A percentile compares a stretch with the other conserved stretches of the same genome.
Conservation (phyloP, 2,113 vertebrate genomes). For the pig (Sus scrofa) region T2T-Sscrofa CM000817.6:143530501-143531000, state of each 20-base stretch:
- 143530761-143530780: background rate
- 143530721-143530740: background rate
- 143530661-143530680: background rate
- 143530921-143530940: background rate
- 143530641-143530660: background rate
- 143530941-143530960: background rate
- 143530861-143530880: background rate
- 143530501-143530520: background rate
- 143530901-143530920: background rate
- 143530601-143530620: background rate
- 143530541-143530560: background rate
- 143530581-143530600: background rate
- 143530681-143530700: background rate
- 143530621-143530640: background rate
- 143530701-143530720: background rate
- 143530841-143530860: background rate
- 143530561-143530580: background rate
- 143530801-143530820: background rate
- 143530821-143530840: background rate
- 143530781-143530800: background rate
- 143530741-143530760: background rate
- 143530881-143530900: background rate
- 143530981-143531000: background rate
- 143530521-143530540: background rate
- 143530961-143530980: background rate